Percentiles rank a stretch among this genome's conserved stretches.
Conservation (phyloP, 2,888 invertebrate species). For the Phalangium opilio region DNA sequence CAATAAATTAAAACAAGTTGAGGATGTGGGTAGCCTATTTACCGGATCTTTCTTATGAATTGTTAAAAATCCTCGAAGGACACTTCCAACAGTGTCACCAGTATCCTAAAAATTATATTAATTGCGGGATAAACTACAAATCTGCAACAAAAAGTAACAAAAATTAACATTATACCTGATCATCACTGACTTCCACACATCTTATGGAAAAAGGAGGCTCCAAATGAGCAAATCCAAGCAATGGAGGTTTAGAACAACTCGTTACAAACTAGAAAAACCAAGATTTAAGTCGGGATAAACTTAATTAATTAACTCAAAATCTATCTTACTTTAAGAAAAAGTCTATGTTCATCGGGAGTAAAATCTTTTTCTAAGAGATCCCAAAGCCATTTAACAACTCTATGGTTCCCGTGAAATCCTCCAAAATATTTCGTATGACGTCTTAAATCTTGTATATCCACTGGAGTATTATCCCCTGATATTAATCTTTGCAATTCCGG, state of each 20-base stretch:
- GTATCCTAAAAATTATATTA: conserved; percentile 32
- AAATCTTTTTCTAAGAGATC: conserved; percentile 93
- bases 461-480: conserved; percentile 84
- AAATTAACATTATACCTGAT: conserved; percentile 41
- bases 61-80: conserved; percentile 93
- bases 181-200: conserved; percentile 97
- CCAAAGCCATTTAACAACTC: conserved; percentile 97
- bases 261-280: conserved; percentile 54
- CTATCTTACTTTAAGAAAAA: conserved; percentile 68
- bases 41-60: conserved; percentile 87
- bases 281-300: background rate
- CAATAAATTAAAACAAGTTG: conserved; percentile 95
- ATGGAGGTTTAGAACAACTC: conserved; percentile 91
- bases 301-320: conserved; percentile 1
- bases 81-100: conserved; percentile 41
- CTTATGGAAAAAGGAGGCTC: conserved; percentile 97
- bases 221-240: conserved; percentile 86
- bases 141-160: background rate
- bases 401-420: conserved; percentile 94
- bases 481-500: conserved; percentile 89
- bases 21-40: conserved; percentile 91
- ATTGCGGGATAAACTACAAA: no score
- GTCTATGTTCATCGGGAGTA: conserved; percentile 69
- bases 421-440: conserved; percentile 97
- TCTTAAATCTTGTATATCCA: conserved; percentile 51